These are phyloP conservation scores for Enteromius anoplus DNA, from an alignment of 2,797 vertebrate genomes.

Conservation along the genomic window DNA sequence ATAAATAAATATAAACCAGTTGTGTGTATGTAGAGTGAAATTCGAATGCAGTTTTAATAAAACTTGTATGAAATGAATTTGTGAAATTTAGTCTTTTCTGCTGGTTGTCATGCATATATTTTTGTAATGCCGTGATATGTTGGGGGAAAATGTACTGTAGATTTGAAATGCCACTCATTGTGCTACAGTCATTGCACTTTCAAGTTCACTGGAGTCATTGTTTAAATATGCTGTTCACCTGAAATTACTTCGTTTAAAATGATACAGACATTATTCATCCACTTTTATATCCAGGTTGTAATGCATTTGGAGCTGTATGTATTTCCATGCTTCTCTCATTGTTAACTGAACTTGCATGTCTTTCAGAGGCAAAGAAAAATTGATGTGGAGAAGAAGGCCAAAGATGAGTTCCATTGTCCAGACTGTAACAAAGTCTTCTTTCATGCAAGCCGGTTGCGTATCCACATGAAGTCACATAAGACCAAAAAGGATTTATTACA, in stretches of 20 bases:
- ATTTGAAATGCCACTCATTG: background rate
- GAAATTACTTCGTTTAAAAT: background rate
- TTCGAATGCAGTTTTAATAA: conserved; percentile 27
- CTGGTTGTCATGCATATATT: background rate
- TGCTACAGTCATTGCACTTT: background rate
- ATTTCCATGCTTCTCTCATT: conserved; percentile 19
- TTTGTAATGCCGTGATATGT: background rate
- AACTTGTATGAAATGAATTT: background rate
- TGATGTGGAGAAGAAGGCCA: conserved; percentile 19
- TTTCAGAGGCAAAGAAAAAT: conserved; percentile 45
- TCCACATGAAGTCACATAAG: conserved; percentile 49
- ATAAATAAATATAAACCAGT: background rate
- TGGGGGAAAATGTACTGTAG: background rate
- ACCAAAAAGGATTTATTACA: conserved; percentile 6
- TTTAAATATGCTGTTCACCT: background rate
- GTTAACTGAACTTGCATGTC: conserved; percentile 25
- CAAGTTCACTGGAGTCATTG: background rate
- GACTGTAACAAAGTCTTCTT: conserved; percentile 47
- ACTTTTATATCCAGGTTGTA: background rate
- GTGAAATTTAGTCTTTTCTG: background rate
- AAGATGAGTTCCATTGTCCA: conserved; percentile 25
- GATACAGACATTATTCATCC: background rate
- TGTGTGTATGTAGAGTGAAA: background rate
- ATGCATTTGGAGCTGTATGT: background rate
- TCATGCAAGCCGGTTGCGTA: conserved; percentile 13